These are phyloP conservation scores for Nannobrachium achirus DNA, from an alignment of 2,113 vertebrate genomes.

Conservation along the genomic window DNA sequence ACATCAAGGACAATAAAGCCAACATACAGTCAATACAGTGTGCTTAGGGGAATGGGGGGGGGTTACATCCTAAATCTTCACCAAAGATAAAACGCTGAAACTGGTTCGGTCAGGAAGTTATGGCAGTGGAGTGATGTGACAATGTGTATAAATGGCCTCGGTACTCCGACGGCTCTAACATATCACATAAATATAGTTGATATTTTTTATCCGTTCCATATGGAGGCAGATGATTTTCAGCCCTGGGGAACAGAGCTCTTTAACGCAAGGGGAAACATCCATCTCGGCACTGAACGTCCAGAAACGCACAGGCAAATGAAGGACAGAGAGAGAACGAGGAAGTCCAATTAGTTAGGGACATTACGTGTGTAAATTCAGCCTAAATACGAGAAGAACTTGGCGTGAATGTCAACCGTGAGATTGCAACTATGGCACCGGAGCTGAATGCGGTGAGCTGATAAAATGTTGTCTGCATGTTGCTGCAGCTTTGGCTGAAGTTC, in stretches of 20 bases:
- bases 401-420: neutral
- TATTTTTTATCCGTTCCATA: slow-evolving; percentile 43
- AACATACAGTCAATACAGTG: no score
- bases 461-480: neutral
- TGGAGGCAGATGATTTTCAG: slow-evolving; percentile 28
- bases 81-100: slow-evolving; percentile 30
- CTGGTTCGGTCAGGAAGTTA: slow-evolving; percentile 25
- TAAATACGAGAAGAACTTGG: neutral
- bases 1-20: slow-evolving; percentile 21
- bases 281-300: neutral
- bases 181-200: slow-evolving; percentile 36
- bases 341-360: neutral
- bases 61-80: slow-evolving; percentile 25
- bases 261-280: slow-evolving; percentile 12
- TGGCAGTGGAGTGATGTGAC: slow-evolving; percentile 15
- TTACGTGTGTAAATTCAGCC: neutral
- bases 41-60: no score
- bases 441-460: neutral
- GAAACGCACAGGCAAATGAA: neutral
- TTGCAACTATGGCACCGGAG: no score
- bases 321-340: neutral
- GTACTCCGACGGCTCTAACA: slow-evolving; percentile 8
- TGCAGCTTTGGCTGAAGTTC: neutral
- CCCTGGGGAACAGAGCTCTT: slow-evolving; percentile 19
- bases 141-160: slow-evolving; percentile 31